phyloP scores from a whole-genome alignment of 2,113 vertebrate species.

The Tursiops truncatus region DNA sequence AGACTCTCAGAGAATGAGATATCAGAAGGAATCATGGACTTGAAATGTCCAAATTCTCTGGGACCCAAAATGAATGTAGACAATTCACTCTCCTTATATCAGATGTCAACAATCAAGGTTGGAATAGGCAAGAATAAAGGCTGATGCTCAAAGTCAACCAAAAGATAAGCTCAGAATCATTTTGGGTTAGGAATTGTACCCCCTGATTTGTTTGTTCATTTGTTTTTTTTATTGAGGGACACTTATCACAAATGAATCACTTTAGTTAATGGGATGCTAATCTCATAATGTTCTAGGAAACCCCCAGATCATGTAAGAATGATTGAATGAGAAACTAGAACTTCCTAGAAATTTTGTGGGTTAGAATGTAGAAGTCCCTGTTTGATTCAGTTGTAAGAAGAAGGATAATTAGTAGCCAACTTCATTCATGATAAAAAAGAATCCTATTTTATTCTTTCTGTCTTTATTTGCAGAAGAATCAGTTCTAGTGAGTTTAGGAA shows the following conservation, averaged over 20 bases:
- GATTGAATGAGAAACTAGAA: not conserved
- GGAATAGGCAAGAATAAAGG: not conserved
- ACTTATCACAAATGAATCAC: not conserved
- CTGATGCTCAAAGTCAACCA: not conserved
- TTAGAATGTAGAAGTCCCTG: not conserved
- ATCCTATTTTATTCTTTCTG: not conserved
- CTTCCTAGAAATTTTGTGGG: not conserved
- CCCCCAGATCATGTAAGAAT: not conserved
- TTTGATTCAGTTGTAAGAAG: not conserved
- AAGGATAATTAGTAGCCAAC: not conserved
- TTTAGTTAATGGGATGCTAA: not conserved
- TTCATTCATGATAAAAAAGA: not conserved
- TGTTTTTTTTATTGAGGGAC: not conserved
- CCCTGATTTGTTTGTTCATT: not conserved
- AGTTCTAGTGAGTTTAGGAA: not conserved
- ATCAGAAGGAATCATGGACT: not conserved
- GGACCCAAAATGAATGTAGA: not conserved
- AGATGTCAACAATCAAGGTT: not conserved
- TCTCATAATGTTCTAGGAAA: not conserved
- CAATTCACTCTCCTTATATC: not conserved
- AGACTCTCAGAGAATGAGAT: not conserved
- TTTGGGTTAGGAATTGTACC: not conserved
- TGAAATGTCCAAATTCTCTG: not conserved
- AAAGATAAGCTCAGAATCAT: not conserved
- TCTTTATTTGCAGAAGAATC: not conserved